phyloP scores from a whole-genome alignment of 2,797 vertebrate genomes.

The Tamandua tetradactyla region DNA sequence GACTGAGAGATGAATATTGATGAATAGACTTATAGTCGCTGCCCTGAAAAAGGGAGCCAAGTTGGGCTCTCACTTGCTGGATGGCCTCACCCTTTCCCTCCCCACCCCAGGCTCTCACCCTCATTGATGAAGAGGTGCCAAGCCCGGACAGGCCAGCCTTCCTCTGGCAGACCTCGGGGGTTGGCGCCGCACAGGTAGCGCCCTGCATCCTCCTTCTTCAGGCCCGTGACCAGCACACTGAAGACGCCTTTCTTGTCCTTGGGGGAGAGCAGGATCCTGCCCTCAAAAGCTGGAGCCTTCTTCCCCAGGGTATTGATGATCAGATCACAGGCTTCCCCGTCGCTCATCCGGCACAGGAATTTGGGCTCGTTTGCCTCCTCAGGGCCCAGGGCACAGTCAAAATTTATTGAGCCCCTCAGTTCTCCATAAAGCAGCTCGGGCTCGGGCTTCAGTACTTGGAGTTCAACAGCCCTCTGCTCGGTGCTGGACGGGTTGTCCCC shows the following conservation, averaged over 20 bases:
- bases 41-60: neutral
- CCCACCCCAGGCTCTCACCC: slow-evolving; percentile 76
- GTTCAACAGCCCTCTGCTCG: neutral
- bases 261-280: slow-evolving; percentile 72
- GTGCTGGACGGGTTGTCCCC: accelerated
- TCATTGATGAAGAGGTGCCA: slow-evolving; percentile 84
- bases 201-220: slow-evolving; percentile 81
- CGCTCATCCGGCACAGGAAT: slow-evolving; percentile 80
- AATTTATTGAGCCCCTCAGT: slow-evolving; percentile 69
- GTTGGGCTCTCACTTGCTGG: neutral
- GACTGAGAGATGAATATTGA: neutral
- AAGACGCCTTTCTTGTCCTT: accelerated
- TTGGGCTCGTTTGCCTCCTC: accelerated
- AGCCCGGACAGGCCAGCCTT: neutral
- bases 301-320: slow-evolving; percentile 50
- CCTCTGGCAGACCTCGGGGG: accelerated
- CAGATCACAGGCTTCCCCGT: neutral
- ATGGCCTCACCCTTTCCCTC: neutral
- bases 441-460: slow-evolving; percentile 62
- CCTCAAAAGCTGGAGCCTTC: accelerated
- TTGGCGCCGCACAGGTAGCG: slow-evolving; percentile 81
- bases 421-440: slow-evolving; percentile 82
- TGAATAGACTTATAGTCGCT: neutral
- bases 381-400: slow-evolving; percentile 62
- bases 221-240: slow-evolving; percentile 76